Conservation (phyloP, 2,888 invertebrate species). For the Zygaena filipendulae region DNA sequence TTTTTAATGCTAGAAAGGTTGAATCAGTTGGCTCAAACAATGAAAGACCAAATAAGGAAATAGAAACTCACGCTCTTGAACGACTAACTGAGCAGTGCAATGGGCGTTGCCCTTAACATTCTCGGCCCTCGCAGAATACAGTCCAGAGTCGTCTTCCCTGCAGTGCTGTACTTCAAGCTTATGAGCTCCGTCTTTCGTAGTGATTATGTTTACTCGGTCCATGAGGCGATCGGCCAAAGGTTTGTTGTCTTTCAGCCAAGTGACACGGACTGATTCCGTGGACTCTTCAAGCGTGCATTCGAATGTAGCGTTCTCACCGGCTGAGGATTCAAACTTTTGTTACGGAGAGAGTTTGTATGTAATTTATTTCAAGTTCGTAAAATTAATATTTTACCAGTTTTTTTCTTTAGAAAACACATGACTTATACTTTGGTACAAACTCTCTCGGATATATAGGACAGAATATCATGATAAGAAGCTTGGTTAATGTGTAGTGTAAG, state of each 20-base stretch:
- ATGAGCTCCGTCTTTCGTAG: slow-evolving; percentile 67
- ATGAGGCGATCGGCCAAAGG: slow-evolving; percentile 80
- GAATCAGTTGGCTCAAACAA: slow-evolving; percentile 16
- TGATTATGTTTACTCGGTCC: slow-evolving; percentile 75
- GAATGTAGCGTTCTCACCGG: slow-evolving; percentile 85
- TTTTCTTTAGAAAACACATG: not conserved
- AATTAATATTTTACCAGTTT: not conserved
- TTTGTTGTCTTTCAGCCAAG: slow-evolving; percentile 91
- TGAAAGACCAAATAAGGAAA: too few species aligned
- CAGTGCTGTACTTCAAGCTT: slow-evolving; percentile 82
- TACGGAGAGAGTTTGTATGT: slow-evolving; percentile 31
- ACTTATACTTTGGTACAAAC: slow-evolving; percentile 36
- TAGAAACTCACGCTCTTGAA: slow-evolving; percentile 85
- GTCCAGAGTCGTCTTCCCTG: slow-evolving; percentile 82
- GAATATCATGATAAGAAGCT: slow-evolving; percentile 32
- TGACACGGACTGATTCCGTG: slow-evolving; percentile 71
- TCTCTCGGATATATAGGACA: slow-evolving; percentile 21
- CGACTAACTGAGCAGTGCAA: slow-evolving; percentile 88
- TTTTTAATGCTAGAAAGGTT: too few species aligned
- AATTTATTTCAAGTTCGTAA: not conserved
- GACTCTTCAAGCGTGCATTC: slow-evolving; percentile 77
- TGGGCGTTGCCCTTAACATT: slow-evolving; percentile 83
- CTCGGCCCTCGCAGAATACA: slow-evolving; percentile 90
- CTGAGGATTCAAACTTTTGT: slow-evolving; percentile 64
- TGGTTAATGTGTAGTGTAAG: slow-evolving; percentile 57